Evolutionary conservation across 2,888 invertebrate species (phyloP), one percentile per base, ranked within the genome.

Genomic region (Caenorhabditis virilis): DNA sequence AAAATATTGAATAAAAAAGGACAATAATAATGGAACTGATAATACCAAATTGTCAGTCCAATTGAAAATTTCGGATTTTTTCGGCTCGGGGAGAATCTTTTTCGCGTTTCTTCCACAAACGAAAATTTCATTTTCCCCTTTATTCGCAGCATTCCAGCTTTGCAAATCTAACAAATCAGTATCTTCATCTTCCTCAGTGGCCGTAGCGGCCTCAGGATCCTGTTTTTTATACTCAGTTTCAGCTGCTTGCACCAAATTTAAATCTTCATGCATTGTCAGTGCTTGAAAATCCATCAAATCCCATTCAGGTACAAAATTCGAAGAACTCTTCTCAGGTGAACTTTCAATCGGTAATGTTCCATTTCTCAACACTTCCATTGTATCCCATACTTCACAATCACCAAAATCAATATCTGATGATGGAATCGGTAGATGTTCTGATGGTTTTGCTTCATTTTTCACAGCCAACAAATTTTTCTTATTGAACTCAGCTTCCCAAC

Each of bases 51-150:
- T 30, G 13, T 30, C 30, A 30, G 6, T 30, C 30, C 30, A 30
- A 9, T 30, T 6, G 13, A 30, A 9, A 30, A 30, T 9, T 9
- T 30, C 30, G 6, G 30, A 30, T 13, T 30, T 30, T 30, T 30
- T 30, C 30, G 30, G 30, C 6, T 30, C 6, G 6, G 6, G 7
- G 6, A 9, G 30, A 30, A 30, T 30, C 30, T 30, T 30, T 30
- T 30, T 30, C 38, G 38, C 38, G n/a, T 7, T 38, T 38, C 13
- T 53, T 53, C 62, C 62, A 50, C 62, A 62, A 56, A 62, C 62
- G 48, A 54, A 52, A 23, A 62, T 47, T 27, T 56, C 36, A 42
- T 62, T 62, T 45, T 62, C 52, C 13, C 52, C 62, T 15, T 62
- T n/a, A 18, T 38, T 38, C 38, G 38, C 6, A 11, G 38, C n/a